Evolutionary conservation across 2,888 invertebrate species (phyloP).

Genomic region (Trachelus stipa): DNA sequence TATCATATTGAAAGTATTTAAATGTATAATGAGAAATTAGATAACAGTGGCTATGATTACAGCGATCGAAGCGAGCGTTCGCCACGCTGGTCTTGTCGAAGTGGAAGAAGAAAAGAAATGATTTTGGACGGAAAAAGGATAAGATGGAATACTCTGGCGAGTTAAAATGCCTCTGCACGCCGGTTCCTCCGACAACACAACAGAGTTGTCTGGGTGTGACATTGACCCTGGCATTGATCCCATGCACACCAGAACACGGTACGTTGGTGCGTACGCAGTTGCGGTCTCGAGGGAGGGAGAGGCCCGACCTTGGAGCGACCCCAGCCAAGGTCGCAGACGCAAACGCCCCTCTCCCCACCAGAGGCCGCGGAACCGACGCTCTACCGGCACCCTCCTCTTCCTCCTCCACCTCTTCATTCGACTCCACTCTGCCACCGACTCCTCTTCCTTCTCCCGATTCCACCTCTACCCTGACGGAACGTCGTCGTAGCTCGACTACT

Average conservation of each 20-base stretch:
- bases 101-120: background rate
- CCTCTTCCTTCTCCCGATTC: slow-evolving; percentile 16
- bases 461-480: background rate
- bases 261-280: slow-evolving; percentile 38
- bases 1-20: background rate
- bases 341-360: slow-evolving; percentile 40
- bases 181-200: background rate
- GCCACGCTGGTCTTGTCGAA: background rate
- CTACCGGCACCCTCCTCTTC: slow-evolving; percentile 9
- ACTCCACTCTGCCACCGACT: slow-evolving; percentile 19
- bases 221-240: slow-evolving; percentile 64
- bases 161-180: background rate
- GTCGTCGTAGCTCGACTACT: background rate
- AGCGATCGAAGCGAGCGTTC: background rate
- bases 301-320: slow-evolving; percentile 54
- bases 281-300: slow-evolving; percentile 38
- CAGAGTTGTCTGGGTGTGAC: slow-evolving; percentile 39
- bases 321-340: slow-evolving; percentile 57
- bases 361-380: slow-evolving; percentile 21
- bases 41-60: background rate
- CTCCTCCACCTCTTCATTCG: slow-evolving; percentile 24
- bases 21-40: background rate
- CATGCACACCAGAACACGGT: slow-evolving; percentile 28
- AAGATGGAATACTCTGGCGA: background rate
- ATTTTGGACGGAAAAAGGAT: background rate